phyloP scores from a whole-genome alignment of 2,888 invertebrate genomes.

The Salticus scenicus region DNA sequence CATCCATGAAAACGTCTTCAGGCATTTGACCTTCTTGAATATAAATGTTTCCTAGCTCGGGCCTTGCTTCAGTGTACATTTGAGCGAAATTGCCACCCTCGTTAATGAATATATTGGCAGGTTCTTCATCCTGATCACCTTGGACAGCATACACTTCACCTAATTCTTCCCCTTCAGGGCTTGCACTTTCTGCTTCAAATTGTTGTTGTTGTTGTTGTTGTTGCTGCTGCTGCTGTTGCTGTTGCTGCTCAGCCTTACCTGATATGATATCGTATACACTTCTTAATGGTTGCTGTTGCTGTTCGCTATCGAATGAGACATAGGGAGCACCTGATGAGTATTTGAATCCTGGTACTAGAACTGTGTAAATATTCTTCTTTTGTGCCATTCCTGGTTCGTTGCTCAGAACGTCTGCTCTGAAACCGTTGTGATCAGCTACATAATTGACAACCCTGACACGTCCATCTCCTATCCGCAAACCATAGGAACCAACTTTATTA shows the following conservation, averaged over 20 bases:
- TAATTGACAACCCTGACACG: slow-evolving; percentile 69
- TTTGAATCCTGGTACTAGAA: slow-evolving; percentile 36
- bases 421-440: slow-evolving; percentile 69
- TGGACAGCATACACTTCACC: background rate
- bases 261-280: no score
- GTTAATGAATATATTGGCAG: background rate
- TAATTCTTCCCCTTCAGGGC: background rate
- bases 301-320: background rate
- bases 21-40: background rate
- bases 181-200: background rate
- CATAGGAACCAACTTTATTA: slow-evolving; percentile 64
- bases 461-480: slow-evolving; percentile 65
- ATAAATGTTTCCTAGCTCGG: background rate
- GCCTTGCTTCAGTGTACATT: background rate
- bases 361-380: slow-evolving; percentile 16
- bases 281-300: background rate
- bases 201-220: background rate
- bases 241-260: no score
- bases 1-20: background rate
- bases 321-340: slow-evolving; percentile 26
- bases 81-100: background rate
- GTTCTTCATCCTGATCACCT: background rate
- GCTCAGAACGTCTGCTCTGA: slow-evolving; percentile 66
- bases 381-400: slow-evolving; percentile 63
- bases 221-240: background rate